These are phyloP conservation scores for Drosophila persimilis DNA, from an alignment of 1,140 invertebrate species.

Conservation along the genomic window DNA sequence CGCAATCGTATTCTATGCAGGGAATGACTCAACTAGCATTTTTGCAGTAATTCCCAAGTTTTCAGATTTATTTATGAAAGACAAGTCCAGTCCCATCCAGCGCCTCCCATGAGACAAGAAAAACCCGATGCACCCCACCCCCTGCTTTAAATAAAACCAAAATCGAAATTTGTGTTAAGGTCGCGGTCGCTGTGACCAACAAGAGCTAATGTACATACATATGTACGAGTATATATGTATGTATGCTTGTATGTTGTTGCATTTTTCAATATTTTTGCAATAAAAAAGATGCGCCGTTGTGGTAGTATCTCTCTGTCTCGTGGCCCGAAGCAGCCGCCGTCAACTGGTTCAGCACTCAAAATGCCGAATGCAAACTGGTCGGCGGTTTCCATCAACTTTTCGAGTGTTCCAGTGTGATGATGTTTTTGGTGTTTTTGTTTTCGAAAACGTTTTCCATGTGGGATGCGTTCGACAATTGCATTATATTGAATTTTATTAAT, in stretches of 20 bases:
- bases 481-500: conserved; percentile 56
- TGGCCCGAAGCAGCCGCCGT: conserved; percentile 9
- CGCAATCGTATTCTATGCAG: neutral
- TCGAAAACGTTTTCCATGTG: conserved; percentile 54
- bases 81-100: conserved; percentile 6
- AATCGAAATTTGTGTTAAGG: conserved; percentile 76
- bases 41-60: conserved; percentile 1
- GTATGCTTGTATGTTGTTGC: conserved; percentile 40
- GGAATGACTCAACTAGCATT: conserved; percentile 21
- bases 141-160: conserved; percentile 45
- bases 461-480: conserved; percentile 69
- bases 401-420: conserved; percentile 6
- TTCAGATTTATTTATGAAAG: conserved; percentile 40
- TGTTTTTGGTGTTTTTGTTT: conserved; percentile 32
- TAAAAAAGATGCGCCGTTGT: conserved; percentile 73
- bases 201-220: conserved; percentile 16
- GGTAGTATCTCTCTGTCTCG: neutral
- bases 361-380: conserved; percentile 59
- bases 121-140: conserved; percentile 60
- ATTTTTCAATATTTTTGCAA: conserved; percentile 81
- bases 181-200: conserved; percentile 79
- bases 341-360: conserved; percentile 73
- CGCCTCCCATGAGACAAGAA: conserved; percentile 16
- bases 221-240: conserved; percentile 7
- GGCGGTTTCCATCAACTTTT: conserved; percentile 38